phyloP scores from a whole-genome alignment of 2,888 invertebrate genomes.

The Cryptus viduatorius region DNA sequence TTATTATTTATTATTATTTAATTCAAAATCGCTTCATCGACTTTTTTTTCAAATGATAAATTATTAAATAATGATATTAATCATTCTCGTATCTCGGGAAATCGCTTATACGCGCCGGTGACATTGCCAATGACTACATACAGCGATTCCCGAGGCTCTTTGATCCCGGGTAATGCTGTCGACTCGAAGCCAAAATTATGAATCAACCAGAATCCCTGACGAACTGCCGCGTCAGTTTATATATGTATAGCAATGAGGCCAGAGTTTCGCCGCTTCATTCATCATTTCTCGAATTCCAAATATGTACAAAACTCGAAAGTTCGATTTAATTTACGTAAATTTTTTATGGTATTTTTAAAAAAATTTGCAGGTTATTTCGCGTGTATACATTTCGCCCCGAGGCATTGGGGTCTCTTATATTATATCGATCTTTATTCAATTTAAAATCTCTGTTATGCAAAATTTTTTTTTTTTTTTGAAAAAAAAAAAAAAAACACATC shows the following conservation, averaged over 20 bases:
- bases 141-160: constrained; percentile 38
- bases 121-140: not conserved
- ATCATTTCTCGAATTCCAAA: constrained; percentile 18
- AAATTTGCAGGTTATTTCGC: not conserved
- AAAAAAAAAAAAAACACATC: constrained; percentile 21
- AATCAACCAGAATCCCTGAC: constrained; percentile 54
- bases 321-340: not conserved
- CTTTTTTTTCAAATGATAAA: not conserved
- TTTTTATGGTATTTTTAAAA: not conserved
- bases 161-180: constrained; percentile 61
- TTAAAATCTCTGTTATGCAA: not conserved
- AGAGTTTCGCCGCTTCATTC: constrained; percentile 46
- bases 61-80: not conserved
- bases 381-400: not conserved
- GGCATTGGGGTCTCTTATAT: not conserved
- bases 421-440: not conserved
- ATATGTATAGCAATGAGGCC: not conserved
- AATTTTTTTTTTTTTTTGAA: not conserved
- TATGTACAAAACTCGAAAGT: not conserved
- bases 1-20: not conserved
- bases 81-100: not conserved
- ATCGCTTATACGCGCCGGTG: not conserved
- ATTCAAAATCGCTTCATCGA: not conserved
- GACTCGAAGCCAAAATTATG: constrained; percentile 64
- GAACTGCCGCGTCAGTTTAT: constrained; percentile 35